Percentiles rank a stretch among this genome's conserved stretches.
Conservation (phyloP, 2,797 vertebrate species). For the Vireo griseus region DNA sequence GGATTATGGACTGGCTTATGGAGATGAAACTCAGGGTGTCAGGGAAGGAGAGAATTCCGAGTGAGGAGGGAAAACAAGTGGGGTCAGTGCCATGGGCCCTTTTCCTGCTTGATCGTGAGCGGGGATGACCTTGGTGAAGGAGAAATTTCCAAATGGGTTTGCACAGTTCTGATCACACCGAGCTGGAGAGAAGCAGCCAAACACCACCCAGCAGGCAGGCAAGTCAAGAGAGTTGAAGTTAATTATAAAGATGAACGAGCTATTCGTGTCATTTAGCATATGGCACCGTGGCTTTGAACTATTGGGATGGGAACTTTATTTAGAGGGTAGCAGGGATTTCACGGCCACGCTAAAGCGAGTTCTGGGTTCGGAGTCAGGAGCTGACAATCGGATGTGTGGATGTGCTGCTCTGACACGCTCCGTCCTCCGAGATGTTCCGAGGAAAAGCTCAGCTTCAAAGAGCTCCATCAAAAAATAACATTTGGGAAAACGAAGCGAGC, state of each 20-base stretch:
- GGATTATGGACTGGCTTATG: conserved; percentile 47
- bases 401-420: background rate
- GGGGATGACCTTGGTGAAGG: background rate
- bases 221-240: background rate
- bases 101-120: background rate
- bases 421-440: background rate
- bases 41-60: background rate
- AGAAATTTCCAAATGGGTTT: background rate
- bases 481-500: background rate
- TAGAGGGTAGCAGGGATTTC: background rate
- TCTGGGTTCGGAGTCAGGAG: background rate
- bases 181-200: background rate
- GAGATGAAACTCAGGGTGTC: conserved; percentile 5
- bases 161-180: background rate
- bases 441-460: background rate
- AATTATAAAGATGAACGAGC: background rate
- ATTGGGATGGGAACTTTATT: background rate
- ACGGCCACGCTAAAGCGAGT: rapidly evolving
- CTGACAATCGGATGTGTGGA: background rate
- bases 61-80: background rate
- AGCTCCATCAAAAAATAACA: background rate
- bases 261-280: background rate
- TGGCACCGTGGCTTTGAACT: background rate
- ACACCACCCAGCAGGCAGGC: background rate
- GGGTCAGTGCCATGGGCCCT: background rate